Conservation (phyloP, 2,797 vertebrate genomes). For the Spheniscus humboldti region DNA sequence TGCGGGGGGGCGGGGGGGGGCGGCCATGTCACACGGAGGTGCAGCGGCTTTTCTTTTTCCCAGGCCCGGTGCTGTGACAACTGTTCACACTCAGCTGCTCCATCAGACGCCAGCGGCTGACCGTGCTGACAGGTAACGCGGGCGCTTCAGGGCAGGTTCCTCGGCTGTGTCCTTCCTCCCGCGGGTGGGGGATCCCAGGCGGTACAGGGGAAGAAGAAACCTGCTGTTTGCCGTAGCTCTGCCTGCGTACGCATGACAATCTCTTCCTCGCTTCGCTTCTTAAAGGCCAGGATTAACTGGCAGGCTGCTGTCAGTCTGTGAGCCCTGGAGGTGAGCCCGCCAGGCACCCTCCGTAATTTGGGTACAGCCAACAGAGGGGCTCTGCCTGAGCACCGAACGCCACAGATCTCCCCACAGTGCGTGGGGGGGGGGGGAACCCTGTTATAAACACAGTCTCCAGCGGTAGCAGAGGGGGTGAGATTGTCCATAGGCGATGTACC, state of each 20-base stretch:
- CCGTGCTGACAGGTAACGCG: constrained; percentile 68
- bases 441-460: not conserved
- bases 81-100: constrained; percentile 60
- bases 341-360: fast-evolving
- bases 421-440: fast-evolving
- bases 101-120: constrained; percentile 67
- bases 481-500: fast-evolving
- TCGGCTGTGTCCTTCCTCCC: not conserved
- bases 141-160: not conserved
- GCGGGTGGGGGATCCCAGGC: fast-evolving
- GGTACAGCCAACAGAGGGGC: fast-evolving
- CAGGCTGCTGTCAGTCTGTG: not conserved
- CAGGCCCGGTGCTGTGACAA: constrained; percentile 72
- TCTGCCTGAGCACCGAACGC: not conserved
- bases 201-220: not conserved
- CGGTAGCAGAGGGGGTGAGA: fast-evolving
- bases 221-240: not conserved
- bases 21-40: fast-evolving
- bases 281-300: not conserved
- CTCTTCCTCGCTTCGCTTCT: fast-evolving
- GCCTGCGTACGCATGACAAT: fast-evolving
- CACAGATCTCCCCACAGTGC: fast-evolving
- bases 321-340: not conserved
- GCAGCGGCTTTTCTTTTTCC: not conserved
- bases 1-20: not conserved